phyloP scores from a whole-genome alignment of 92 coral and sea anemone genomes.

The Epizoanthus rinbou region DNA sequence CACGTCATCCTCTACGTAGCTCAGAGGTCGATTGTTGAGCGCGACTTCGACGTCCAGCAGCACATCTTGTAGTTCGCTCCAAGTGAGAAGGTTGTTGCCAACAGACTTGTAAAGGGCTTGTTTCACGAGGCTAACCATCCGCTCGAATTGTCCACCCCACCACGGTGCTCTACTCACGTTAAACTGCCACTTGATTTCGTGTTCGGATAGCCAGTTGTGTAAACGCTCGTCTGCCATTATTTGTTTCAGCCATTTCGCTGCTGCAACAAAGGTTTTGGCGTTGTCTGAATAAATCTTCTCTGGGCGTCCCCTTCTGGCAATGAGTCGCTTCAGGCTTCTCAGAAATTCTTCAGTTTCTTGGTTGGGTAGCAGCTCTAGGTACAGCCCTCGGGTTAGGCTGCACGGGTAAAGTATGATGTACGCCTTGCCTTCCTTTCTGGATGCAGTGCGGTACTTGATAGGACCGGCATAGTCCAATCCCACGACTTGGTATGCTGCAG shows the following conservation, averaged over 20 bases:
- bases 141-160: constrained; percentile 10
- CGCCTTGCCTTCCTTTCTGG: not conserved
- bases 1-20: constrained; percentile 34
- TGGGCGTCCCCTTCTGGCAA: not conserved
- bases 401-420: not conserved
- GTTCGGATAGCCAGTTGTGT: constrained; percentile 1
- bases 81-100: too few species aligned
- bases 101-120: too few species aligned
- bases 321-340: not conserved
- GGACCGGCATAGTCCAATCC: not conserved
- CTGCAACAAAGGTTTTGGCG: not conserved
- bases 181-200: constrained; percentile 8
- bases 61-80: too few species aligned
- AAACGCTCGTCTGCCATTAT: not conserved
- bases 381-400: constrained; percentile 9
- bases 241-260: constrained; percentile 6
- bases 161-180: constrained; percentile 9
- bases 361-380: constrained; percentile 13
- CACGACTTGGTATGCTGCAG: not conserved
- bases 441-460: not conserved
- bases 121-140: too few species aligned
- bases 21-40: constrained; percentile 25
- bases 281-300: constrained; percentile 10
- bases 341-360: not conserved
- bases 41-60: constrained; percentile 20